Percentiles rank a stretch among this genome's conserved stretches.
These are phyloP conservation scores for Chionoecetes opilio DNA, from an alignment of 1,140 invertebrate species.

Conservation along the genomic window DNA sequence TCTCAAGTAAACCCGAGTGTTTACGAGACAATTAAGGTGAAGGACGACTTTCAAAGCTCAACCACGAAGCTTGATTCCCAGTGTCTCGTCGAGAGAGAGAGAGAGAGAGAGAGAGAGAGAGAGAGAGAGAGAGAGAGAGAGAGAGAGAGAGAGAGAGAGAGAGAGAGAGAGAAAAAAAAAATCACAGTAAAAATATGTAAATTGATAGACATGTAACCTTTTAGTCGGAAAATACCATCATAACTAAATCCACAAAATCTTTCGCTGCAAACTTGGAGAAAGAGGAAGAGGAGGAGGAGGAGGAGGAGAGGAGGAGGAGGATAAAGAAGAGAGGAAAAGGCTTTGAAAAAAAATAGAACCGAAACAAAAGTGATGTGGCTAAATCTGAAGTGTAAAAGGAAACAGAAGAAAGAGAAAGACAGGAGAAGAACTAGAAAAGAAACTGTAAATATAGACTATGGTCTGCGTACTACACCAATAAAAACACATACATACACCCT, in stretches of 20 bases:
- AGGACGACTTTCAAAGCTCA: no score
- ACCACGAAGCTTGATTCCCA: no score
- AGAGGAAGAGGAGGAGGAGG: neutral
- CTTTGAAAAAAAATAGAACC: no score
- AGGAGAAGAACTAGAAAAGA: no score
- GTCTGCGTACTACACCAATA: no score
- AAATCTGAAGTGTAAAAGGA: neutral
- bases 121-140: conserved; percentile 21
- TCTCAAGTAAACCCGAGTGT: no score
- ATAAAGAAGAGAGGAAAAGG: neutral
- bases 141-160: neutral
- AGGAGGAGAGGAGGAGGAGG: neutral
- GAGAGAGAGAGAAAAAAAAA: neutral
- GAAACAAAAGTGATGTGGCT: no score
- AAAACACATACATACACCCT: no score
- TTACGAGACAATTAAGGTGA: no score
- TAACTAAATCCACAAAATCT: conserved; percentile 6
- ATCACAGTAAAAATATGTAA: conserved; percentile 7
- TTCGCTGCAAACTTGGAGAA: neutral
- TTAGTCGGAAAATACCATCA: neutral
- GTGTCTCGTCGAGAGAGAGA: neutral
- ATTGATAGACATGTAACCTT: conserved; percentile 25
- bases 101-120: neutral
- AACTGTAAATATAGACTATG: no score
- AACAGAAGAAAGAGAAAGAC: neutral